These are phyloP conservation scores for Megalurothrips usitatus DNA, from an alignment of 2,888 invertebrate species.

Conservation along the genomic window DNA sequence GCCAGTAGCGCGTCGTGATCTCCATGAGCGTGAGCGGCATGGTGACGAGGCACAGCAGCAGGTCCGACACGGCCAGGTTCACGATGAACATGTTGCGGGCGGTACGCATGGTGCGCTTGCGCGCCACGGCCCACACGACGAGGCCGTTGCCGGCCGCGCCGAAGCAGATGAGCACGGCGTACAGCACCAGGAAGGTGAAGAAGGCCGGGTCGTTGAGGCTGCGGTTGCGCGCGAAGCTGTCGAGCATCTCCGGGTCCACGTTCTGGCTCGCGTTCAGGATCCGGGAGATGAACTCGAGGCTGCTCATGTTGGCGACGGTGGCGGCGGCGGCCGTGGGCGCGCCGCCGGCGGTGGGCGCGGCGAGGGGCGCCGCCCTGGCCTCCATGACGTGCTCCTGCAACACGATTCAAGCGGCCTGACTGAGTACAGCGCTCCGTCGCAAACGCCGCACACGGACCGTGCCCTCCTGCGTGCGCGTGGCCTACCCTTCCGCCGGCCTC, in stretches of 20 bases:
- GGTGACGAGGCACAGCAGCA: constrained; percentile 80
- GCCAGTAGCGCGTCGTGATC: constrained; percentile 80
- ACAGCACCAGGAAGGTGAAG: constrained; percentile 62
- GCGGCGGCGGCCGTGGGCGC: too few relatives aligned
- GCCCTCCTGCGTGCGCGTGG: too few relatives aligned
- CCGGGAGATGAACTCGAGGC: constrained; percentile 31
- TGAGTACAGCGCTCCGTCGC: too few relatives aligned
- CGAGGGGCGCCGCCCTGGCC: too few relatives aligned
- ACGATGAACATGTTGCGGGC: constrained; percentile 91
- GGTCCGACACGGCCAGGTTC: constrained; percentile 81
- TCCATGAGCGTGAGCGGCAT: constrained; percentile 87
- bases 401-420: too few relatives aligned
- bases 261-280: constrained; percentile 31
- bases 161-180: constrained; percentile 69
- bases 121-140: constrained; percentile 71
- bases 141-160: constrained; percentile 82
- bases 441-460: too few relatives aligned
- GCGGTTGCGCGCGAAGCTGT: constrained; percentile 62
- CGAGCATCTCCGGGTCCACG: constrained; percentile 49
- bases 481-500: too few relatives aligned
- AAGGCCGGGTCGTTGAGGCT: constrained; percentile 67
- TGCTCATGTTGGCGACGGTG: not conserved
- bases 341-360: too few relatives aligned
- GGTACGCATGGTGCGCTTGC: constrained; percentile 85
- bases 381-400: too few relatives aligned